phyloP scores from a whole-genome alignment of 2,797 vertebrate species.

The Alouatta caraya region DNA sequence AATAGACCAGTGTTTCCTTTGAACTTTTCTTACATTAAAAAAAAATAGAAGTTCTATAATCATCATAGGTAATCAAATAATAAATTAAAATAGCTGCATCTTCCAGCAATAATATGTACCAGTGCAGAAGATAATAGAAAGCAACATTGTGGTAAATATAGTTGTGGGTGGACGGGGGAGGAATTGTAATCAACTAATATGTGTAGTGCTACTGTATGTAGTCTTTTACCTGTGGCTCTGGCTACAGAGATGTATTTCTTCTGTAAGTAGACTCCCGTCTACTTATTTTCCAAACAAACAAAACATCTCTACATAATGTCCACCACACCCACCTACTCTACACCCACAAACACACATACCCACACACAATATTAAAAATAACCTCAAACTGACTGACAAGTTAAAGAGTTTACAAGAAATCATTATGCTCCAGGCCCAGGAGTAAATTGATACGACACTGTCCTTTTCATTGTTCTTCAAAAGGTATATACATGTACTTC shows the following conservation, averaged over 20 bases:
- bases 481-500: neutral
- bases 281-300: neutral
- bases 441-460: neutral
- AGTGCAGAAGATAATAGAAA: neutral
- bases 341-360: neutral
- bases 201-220: neutral
- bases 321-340: neutral
- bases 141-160: neutral
- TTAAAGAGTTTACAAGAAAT: neutral
- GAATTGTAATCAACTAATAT: neutral
- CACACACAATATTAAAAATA: neutral
- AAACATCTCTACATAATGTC: neutral
- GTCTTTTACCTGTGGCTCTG: neutral
- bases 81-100: neutral
- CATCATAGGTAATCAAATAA: slow-evolving; percentile 24
- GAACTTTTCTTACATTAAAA: slow-evolving; percentile 26
- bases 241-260: neutral
- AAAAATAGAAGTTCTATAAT: neutral
- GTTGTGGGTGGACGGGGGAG: neutral
- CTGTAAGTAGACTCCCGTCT: neutral
- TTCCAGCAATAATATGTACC: neutral
- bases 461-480: neutral
- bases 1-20: neutral
- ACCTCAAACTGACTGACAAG: neutral
- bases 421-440: neutral